Evolutionary conservation across 2,797 vertebrate species (phyloP), one percentile per base, ranked within the genome.

Genomic region (Salarias fasciatus): DNA sequence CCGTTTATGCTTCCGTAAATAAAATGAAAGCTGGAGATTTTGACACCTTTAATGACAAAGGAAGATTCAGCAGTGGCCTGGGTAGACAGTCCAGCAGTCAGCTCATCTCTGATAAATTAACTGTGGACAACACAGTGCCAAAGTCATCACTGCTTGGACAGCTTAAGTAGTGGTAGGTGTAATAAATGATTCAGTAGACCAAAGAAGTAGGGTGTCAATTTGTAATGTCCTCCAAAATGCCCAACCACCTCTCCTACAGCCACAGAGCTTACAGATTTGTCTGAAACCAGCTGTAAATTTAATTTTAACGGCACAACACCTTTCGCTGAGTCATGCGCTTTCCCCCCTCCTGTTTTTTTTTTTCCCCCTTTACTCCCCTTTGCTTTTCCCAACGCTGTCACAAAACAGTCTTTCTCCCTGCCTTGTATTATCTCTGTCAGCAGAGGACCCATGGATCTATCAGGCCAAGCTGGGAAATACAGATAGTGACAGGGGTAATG

Each of bases 221-320:
- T 90, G 86, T 90, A 86, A 85, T 55, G 87, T 92, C 89, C 89
- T 87, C 85, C 80, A 89, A 89, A 91, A 24, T 82, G 72, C 80
- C 82, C 82, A 80, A 57, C 61, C 77, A 66, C 63, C 72, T 70
- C 77, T 45, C 62, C 73, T 71, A 54, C 73, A 72, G 71, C 76
- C 57, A 54, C 66, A 8, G 53, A 64, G 73, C 83, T 68, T 65
- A 77, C 68, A 84, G 79, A 86, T 89, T 84, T 78, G 86, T 85
- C 80, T 84, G 86, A 91, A 91, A 88, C 84, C 69, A 69, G 84
- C 87, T 81, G 86, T 92, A 92, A 90, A 93, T 93, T 89, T 83
- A 71, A 89, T 92, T 93, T 93, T 92, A 93, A 92, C 92, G 83
- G 86, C 56, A 63, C 64, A 12, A 77, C 83, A 86, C 85, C 86